Conservation (phyloP, 2,888 invertebrate species). For the Agapetus fuscipes region DNA sequence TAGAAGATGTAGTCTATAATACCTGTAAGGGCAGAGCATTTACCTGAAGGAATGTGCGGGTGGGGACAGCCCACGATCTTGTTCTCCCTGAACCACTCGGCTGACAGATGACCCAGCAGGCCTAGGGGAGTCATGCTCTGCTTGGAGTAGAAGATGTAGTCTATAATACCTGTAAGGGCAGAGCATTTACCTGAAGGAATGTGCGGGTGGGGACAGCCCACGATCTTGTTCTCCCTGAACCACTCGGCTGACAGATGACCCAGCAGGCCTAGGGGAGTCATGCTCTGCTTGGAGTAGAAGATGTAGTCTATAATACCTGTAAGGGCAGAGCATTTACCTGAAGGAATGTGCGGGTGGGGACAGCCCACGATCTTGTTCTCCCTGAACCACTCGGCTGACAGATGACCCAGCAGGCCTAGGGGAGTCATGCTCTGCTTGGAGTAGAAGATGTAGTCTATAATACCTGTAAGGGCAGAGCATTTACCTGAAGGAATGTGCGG, state of each 20-base stretch:
- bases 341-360: constrained; percentile 84
- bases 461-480: constrained; percentile 92
- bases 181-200: constrained; percentile 49
- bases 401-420: constrained; percentile 86
- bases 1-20: constrained; percentile 99
- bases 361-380: constrained; percentile 97
- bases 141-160: constrained; percentile 98
- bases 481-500: constrained; percentile 61
- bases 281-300: constrained; percentile 92
- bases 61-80: constrained; percentile 98
- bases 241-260: constrained; percentile 91
- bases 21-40: constrained; percentile 91
- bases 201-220: constrained; percentile 96
- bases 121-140: constrained; percentile 93
- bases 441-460: constrained; percentile 99
- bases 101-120: constrained; percentile 86
- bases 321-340: constrained; percentile 67
- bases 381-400: constrained; percentile 87
- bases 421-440: constrained; percentile 93
- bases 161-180: constrained; percentile 99
- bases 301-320: constrained; percentile 99
- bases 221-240: constrained; percentile 92
- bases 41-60: constrained; percentile 60
- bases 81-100: constrained; percentile 89
- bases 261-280: constrained; percentile 89